Conservation (phyloP, 2,797 vertebrate genomes). For the Phalanger gymnotis region DNA sequence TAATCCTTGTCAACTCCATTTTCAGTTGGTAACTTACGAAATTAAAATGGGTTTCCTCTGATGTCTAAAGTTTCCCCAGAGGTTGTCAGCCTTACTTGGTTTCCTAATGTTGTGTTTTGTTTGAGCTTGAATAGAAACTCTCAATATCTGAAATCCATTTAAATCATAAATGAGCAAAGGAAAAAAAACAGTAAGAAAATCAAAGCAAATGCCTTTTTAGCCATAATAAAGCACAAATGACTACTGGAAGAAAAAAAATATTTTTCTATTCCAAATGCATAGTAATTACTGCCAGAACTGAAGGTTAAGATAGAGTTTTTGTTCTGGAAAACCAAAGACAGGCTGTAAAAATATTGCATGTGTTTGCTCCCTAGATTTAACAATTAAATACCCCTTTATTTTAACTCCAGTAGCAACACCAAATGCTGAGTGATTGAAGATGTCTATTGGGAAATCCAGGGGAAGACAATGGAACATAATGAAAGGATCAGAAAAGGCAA, state of each 20-base stretch:
- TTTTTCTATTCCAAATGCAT: neutral
- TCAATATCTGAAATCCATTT: neutral
- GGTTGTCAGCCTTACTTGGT: neutral
- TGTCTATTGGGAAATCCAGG: neutral
- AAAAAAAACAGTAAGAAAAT: neutral
- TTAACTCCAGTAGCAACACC: neutral
- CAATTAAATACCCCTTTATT: neutral
- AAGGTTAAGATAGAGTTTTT: constrained; percentile 23
- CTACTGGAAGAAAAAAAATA: constrained; percentile 53
- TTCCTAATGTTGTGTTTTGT: neutral
- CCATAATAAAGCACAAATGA: neutral
- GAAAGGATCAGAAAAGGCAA: neutral
- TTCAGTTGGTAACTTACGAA: neutral
- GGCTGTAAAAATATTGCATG: neutral
- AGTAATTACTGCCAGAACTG: neutral
- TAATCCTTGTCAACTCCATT: neutral
- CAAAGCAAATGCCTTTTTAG: neutral
- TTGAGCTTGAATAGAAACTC: neutral
- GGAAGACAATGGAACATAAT: neutral
- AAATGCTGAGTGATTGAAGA: neutral
- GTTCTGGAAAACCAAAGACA: constrained; percentile 15
- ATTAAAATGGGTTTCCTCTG: neutral
- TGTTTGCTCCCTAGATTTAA: constrained; percentile 6
- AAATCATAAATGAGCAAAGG: neutral
- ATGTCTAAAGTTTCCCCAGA: neutral